Percentiles rank a stretch among this genome's conserved stretches.
These are phyloP conservation scores for Typhlomys cinereus DNA, from an alignment of 2,113 vertebrate species.

Conservation along the genomic window DNA sequence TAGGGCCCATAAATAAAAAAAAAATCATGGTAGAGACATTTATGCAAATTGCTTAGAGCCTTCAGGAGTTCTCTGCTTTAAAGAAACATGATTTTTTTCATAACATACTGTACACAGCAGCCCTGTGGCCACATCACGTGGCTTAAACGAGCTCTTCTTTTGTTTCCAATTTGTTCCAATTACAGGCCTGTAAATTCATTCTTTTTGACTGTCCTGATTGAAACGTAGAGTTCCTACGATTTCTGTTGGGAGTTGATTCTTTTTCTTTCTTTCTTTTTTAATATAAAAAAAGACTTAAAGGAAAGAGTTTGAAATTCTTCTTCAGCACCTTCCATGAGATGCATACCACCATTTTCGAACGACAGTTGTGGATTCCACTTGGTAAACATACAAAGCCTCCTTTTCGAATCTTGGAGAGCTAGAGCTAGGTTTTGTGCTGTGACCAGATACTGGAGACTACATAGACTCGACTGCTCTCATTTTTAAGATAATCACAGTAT, in stretches of 20 bases:
- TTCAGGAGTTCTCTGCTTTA: constrained; percentile 78
- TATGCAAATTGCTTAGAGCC: constrained; percentile 84
- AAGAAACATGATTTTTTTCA: constrained; percentile 67
- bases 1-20: constrained; percentile 90
- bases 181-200: constrained; percentile 60
- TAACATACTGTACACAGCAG: constrained; percentile 48
- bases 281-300: constrained; percentile 50
- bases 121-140: constrained; percentile 65
- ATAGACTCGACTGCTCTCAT: background rate
- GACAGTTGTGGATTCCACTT: constrained; percentile 52
- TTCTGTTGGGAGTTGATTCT: constrained; percentile 68
- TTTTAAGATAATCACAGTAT: constrained; percentile 63
- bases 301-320: constrained; percentile 32
- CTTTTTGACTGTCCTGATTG: constrained; percentile 67
- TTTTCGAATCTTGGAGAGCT: background rate
- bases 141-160: constrained; percentile 60
- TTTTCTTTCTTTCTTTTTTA: background rate
- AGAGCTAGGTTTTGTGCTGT: background rate
- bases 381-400: constrained; percentile 28
- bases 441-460: constrained; percentile 31
- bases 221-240: constrained; percentile 59
- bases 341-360: constrained; percentile 49
- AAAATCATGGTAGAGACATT: constrained; percentile 85
- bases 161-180: constrained; percentile 74
- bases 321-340: constrained; percentile 48